These are phyloP conservation scores for Chroicocephalus ridibundus DNA, from an alignment of 2,113 vertebrate species.

Conservation along the genomic window DNA sequence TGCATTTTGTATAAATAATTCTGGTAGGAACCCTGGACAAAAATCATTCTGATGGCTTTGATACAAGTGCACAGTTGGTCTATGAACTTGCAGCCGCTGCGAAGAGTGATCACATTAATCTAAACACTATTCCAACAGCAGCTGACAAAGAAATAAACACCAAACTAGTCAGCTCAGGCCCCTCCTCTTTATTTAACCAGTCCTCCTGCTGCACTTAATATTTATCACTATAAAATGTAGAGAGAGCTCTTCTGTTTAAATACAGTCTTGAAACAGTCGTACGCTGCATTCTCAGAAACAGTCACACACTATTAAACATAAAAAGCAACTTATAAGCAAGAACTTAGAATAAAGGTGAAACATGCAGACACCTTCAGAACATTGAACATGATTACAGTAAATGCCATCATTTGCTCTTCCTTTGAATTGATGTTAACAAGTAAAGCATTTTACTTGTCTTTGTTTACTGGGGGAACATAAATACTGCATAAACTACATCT, in stretches of 20 bases:
- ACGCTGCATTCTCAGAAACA: background rate
- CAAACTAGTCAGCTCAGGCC: background rate
- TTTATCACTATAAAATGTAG: background rate
- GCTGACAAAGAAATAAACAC: slow-evolving; percentile 36
- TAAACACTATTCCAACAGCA: slow-evolving; percentile 28
- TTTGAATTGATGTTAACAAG: slow-evolving; percentile 40
- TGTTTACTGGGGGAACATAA: slow-evolving; percentile 54
- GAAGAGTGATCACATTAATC: slow-evolving; percentile 35
- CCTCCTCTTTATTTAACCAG: slow-evolving; percentile 15
- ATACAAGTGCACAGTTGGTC: slow-evolving; percentile 52
- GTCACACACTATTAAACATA: background rate
- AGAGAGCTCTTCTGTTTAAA: background rate
- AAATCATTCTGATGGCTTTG: slow-evolving; percentile 46
- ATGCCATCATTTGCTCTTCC: background rate
- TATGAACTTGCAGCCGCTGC: background rate
- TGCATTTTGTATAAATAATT: slow-evolving; percentile 55
- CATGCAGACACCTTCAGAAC: background rate
- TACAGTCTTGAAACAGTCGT: background rate
- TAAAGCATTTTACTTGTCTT: slow-evolving; percentile 36
- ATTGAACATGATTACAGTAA: slow-evolving; percentile 14
- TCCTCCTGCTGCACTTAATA: background rate
- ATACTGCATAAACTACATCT: slow-evolving; percentile 48
- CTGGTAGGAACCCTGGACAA: slow-evolving; percentile 42
- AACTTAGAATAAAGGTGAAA: slow-evolving; percentile 14
- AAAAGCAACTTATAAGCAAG: slow-evolving; percentile 14